Evolutionary conservation across 2,113 vertebrate genomes (phyloP).

Genomic region (Platichthys flesus): DNA sequence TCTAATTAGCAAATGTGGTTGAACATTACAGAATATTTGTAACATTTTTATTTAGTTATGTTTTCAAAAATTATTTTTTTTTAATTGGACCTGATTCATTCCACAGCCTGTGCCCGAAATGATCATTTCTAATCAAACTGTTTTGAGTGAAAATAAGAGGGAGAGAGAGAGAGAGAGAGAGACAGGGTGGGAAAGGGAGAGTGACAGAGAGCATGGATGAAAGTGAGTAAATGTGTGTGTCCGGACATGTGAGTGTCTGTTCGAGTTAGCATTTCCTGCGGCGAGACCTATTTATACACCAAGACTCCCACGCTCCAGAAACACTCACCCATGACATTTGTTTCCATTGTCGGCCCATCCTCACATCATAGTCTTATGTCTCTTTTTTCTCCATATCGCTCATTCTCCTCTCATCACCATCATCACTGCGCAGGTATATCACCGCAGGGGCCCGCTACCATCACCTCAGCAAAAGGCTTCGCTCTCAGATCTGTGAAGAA

Average conservation of each 20-base stretch:
- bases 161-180: conserved; percentile 20
- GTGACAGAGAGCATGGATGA: conserved; percentile 34
- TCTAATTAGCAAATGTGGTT: no score
- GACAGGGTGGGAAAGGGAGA: conserved; percentile 12
- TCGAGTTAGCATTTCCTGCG: conserved; percentile 43
- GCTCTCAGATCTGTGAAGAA: conserved; percentile 5
- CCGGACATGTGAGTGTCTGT: conserved; percentile 56
- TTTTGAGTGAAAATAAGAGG: conserved; percentile 17
- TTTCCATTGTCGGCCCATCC: conserved; percentile 3
- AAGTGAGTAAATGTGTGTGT: conserved; percentile 44
- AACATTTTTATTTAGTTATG: background rate
- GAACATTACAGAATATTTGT: background rate
- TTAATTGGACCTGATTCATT: background rate
- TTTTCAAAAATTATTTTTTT: background rate
- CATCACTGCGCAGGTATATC: background rate
- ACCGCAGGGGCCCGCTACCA: background rate
- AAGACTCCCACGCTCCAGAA: conserved; percentile 38
- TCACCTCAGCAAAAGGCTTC: conserved; percentile 19
- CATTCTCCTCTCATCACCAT: conserved; percentile 18
- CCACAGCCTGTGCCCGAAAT: no score
- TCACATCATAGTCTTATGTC: conserved; percentile 11
- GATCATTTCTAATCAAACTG: background rate
- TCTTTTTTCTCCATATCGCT: conserved; percentile 1
- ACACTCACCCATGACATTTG: conserved; percentile 38
- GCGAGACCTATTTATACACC: conserved; percentile 51